Conservation (phyloP, 1,140 invertebrate genomes). For the Micrasema longulum region DNA sequence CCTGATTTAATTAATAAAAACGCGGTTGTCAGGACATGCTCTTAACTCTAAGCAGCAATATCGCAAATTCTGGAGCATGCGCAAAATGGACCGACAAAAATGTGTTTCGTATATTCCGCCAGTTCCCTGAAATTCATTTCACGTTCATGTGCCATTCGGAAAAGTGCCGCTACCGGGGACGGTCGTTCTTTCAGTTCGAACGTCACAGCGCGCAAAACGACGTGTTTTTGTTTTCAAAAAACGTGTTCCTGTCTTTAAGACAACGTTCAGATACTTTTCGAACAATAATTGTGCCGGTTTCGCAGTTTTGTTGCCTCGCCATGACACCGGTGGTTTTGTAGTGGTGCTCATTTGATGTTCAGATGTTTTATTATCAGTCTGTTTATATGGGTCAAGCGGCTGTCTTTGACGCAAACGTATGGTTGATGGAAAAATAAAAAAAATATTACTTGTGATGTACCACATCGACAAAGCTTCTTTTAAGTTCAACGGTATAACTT, state of each 20-base stretch:
- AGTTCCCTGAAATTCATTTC: slow-evolving; percentile 1
- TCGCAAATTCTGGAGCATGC: slow-evolving; percentile 12
- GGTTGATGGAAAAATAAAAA: not conserved
- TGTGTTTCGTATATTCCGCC: not conserved
- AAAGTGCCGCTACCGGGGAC: slow-evolving; percentile 22
- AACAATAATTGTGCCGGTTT: not conserved
- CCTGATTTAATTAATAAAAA: too few species aligned
- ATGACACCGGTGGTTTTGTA: not conserved
- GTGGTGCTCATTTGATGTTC: slow-evolving; percentile 6
- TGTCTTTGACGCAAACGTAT: slow-evolving; percentile 22
- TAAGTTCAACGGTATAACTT: not conserved
- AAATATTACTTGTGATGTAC: not conserved
- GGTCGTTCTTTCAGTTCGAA: not conserved
- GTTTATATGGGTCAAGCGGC: slow-evolving; percentile 17
- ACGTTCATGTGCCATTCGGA: slow-evolving; percentile 31
- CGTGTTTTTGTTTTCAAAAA: slow-evolving; percentile 40
- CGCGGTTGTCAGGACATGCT: too few species aligned
- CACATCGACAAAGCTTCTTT: not conserved
- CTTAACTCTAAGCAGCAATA: not conserved
- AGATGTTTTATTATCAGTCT: slow-evolving; percentile 1
- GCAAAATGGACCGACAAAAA: slow-evolving; percentile 18
- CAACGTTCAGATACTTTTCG: not conserved
- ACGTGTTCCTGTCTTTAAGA: not conserved
- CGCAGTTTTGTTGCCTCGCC: not conserved
- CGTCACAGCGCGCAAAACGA: not conserved